Conservation (phyloP, 2,797 vertebrate genomes). For the Numenius phaeopus region DNA sequence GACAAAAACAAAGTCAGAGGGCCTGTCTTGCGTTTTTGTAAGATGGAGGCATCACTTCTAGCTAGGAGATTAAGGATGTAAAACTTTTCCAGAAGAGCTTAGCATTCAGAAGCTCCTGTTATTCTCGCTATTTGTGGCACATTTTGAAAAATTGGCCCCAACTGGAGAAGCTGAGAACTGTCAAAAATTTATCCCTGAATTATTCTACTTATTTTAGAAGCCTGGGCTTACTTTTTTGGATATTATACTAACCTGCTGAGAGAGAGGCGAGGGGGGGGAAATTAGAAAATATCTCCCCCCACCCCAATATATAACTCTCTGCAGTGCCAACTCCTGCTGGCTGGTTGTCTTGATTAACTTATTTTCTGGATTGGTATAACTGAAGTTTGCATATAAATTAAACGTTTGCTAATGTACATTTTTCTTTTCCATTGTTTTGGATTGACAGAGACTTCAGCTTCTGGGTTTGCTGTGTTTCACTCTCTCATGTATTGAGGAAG, state of each 20-base stretch:
- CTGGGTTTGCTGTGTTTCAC: background rate
- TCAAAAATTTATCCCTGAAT: background rate
- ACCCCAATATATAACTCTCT: background rate
- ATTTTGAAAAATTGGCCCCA: background rate
- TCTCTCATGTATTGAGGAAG: background rate
- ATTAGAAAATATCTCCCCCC: background rate
- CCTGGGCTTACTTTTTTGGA: background rate
- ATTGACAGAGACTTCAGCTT: background rate
- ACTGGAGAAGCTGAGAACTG: background rate
- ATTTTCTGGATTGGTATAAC: background rate
- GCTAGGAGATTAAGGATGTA: background rate
- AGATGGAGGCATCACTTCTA: background rate
- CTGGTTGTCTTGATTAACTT: conserved; percentile 7
- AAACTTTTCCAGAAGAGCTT: background rate
- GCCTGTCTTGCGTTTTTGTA: background rate
- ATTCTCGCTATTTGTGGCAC: background rate
- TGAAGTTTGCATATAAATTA: conserved; percentile 44
- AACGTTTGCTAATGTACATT: background rate
- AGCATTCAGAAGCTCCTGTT: background rate
- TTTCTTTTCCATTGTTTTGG: conserved; percentile 15
- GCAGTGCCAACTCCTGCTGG: background rate
- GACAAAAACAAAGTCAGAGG: background rate
- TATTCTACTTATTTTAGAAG: background rate
- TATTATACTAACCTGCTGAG: background rate
- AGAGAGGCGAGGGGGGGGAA: fast-evolving